Conservation (phyloP, 2,888 invertebrate species). For the Melitaea athalia region DNA sequence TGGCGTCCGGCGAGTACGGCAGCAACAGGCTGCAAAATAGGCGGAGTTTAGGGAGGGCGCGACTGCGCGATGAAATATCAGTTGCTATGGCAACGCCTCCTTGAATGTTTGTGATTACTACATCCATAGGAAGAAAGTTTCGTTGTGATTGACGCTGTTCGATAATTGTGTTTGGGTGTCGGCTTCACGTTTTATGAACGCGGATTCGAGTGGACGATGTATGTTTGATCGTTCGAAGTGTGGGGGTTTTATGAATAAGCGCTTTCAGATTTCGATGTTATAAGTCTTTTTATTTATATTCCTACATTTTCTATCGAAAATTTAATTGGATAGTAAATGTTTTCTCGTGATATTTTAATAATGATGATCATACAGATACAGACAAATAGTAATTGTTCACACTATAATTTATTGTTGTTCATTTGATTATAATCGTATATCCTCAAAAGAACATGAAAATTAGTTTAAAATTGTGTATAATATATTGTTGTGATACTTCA, state of each 20-base stretch:
- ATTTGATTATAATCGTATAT: too few species aligned
- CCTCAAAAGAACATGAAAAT: too few species aligned
- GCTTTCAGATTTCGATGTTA: neutral
- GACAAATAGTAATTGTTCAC: too few species aligned
- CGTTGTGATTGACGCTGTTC: slow-evolving; percentile 61
- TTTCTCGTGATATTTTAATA: neutral
- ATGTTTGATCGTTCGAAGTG: neutral
- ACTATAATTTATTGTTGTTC: too few species aligned
- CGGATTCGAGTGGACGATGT: slow-evolving; percentile 1
- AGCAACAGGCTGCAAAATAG: slow-evolving; percentile 77
- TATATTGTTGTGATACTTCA: too few species aligned
- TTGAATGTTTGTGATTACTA: slow-evolving; percentile 72
- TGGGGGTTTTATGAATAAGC: neutral
- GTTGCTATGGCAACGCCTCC: slow-evolving; percentile 78
- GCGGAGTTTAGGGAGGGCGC: slow-evolving; percentile 63
- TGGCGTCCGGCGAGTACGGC: slow-evolving; percentile 63
- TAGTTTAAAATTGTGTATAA: too few species aligned
- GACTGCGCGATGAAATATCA: slow-evolving; percentile 63
- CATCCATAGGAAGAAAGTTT: slow-evolving; percentile 59
- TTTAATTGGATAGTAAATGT: neutral
- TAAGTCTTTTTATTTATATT: neutral
- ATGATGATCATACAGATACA: too few species aligned
- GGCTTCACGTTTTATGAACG: slow-evolving; percentile 33
- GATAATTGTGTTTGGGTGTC: slow-evolving; percentile 55
- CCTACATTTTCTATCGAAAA: neutral